Percentiles rank a stretch among this genome's conserved stretches.
Conservation (phyloP, 2,113 vertebrate species). For the Castor canadensis region DNA sequence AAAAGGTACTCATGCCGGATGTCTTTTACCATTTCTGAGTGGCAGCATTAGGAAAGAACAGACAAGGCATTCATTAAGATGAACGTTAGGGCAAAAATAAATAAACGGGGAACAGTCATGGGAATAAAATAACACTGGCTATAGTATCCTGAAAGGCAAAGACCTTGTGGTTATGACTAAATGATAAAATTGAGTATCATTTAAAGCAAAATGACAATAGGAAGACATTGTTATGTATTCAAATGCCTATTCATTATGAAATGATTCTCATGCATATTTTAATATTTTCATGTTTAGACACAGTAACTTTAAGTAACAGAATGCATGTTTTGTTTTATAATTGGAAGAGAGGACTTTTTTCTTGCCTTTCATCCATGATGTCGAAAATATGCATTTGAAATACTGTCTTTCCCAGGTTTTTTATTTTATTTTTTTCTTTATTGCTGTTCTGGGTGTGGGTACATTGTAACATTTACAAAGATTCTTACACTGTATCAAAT, state of each 20-base stretch:
- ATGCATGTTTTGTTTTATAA: not conserved
- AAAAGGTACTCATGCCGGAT: slow-evolving; percentile 21
- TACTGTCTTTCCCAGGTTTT: not conserved
- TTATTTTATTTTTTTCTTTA: no score
- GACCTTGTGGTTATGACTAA: slow-evolving; percentile 64
- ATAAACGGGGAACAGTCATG: slow-evolving; percentile 49
- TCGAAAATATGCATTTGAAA: not conserved
- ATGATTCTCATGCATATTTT: not conserved
- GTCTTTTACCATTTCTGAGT: slow-evolving; percentile 41
- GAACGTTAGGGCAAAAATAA: slow-evolving; percentile 64
- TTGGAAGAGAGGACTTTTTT: not conserved
- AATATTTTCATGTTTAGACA: slow-evolving; percentile 41
- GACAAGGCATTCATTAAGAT: slow-evolving; percentile 58
- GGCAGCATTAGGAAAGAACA: slow-evolving; percentile 39
- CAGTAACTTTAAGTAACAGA: not conserved
- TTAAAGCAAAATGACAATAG: slow-evolving; percentile 44
- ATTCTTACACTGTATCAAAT: no score
- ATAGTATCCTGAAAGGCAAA: slow-evolving; percentile 60
- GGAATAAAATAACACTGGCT: slow-evolving; percentile 34
- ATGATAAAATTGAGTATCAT: slow-evolving; percentile 32
- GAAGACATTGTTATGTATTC: not conserved
- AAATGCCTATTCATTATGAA: slow-evolving; percentile 31
- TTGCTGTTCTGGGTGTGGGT: no score
- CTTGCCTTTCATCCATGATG: not conserved
- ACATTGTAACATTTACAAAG: no score